Evolutionary conservation across 1,140 invertebrate species (phyloP).

Genomic region (Magallana angulata): DNA sequence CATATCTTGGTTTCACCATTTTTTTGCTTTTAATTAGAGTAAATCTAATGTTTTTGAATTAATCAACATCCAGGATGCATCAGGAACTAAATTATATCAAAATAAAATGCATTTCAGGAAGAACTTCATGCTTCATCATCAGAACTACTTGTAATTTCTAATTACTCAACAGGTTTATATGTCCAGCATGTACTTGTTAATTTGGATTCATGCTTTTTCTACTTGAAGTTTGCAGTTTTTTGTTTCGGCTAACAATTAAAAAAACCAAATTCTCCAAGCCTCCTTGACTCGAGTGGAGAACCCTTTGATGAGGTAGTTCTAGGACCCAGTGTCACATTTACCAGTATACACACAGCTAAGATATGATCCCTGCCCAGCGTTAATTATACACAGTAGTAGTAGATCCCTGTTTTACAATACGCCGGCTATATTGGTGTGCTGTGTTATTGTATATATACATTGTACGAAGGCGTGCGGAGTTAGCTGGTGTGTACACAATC

Average conservation of each 20-base stretch:
- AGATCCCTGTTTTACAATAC: constrained; percentile 1
- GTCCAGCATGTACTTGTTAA: neutral
- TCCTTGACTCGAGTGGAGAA: too few relatives aligned
- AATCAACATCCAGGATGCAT: neutral
- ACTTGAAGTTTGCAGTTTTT: neutral
- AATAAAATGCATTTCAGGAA: neutral
- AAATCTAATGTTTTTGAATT: neutral
- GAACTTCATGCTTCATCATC: neutral
- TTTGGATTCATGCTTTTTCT: constrained; percentile 6
- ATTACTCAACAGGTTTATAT: neutral
- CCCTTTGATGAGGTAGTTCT: too few relatives aligned
- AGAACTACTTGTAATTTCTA: constrained; percentile 26
- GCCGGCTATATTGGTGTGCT: neutral
- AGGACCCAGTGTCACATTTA: too few relatives aligned
- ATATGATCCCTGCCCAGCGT: neutral
- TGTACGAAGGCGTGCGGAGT: neutral
- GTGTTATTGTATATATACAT: neutral
- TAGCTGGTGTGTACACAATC: too few relatives aligned
- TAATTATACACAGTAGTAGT: neutral
- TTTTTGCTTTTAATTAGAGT: neutral
- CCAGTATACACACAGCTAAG: neutral
- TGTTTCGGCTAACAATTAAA: neutral
- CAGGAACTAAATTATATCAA: neutral
- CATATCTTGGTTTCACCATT: too few relatives aligned
- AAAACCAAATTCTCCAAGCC: neutral